Conservation (phyloP, 2,113 vertebrate genomes). For the Notiomystis cincta region DNA sequence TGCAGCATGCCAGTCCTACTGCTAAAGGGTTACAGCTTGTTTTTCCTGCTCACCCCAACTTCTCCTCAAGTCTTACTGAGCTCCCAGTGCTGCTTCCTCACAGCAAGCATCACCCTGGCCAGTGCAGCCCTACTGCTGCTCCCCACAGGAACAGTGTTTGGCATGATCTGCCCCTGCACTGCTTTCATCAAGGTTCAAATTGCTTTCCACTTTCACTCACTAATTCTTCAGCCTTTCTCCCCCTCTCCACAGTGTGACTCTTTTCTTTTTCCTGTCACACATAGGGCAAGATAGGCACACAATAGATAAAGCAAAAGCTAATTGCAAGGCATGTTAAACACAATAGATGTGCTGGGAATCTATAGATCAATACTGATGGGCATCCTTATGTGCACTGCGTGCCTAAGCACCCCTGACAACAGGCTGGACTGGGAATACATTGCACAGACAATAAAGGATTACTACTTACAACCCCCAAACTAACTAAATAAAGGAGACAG, state of each 20-base stretch:
- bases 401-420: not conserved
- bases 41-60: not conserved
- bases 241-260: not conserved
- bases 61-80: not conserved
- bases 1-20: not conserved
- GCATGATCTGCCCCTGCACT: not conserved
- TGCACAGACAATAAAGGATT: not conserved
- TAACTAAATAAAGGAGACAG: slow-evolving; percentile 10
- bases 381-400: not conserved
- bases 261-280: not conserved
- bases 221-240: not conserved
- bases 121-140: not conserved
- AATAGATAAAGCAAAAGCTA: not conserved
- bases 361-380: not conserved
- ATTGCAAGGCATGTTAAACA: not conserved
- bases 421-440: not conserved
- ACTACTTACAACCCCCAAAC: not conserved
- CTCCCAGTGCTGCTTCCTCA: not conserved
- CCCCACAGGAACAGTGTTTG: not conserved
- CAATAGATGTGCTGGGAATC: not conserved
- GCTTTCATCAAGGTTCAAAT: not conserved
- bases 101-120: not conserved
- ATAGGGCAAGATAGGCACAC: not conserved
- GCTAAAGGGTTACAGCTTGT: not conserved
- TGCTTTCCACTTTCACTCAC: not conserved